A percentile compares a stretch with the other conserved stretches of the same genome.
These are phyloP conservation scores for Drosophila ezoana DNA, from an alignment of 2,888 invertebrate species.

Conservation along the genomic window DNA sequence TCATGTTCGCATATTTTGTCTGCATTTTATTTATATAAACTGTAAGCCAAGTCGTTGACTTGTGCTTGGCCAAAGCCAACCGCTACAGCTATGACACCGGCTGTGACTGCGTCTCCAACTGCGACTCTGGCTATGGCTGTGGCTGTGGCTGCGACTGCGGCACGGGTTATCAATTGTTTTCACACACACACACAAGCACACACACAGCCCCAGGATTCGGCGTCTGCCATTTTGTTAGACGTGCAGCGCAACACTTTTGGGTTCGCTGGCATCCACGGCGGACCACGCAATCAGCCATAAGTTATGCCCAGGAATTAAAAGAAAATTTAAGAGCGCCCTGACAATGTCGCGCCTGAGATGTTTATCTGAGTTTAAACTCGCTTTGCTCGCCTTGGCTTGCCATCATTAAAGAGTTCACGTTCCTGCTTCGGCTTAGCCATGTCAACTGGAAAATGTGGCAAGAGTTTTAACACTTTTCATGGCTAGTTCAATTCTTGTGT, in stretches of 20 bases:
- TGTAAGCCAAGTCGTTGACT: constrained; percentile 68
- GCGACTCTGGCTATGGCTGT: not conserved
- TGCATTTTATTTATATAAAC: constrained; percentile 67
- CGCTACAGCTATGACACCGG: constrained; percentile 2
- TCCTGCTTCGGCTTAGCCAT: too few species aligned
- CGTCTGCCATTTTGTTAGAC: constrained; percentile 43
- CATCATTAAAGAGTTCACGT: too few species aligned
- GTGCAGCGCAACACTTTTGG: constrained; percentile 33
- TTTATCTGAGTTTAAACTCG: constrained; percentile 19
- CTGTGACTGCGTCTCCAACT: not conserved
- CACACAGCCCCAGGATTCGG: constrained; percentile 30
- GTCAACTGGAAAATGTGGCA: too few species aligned
- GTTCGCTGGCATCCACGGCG: constrained; percentile 1
- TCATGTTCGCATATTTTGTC: constrained; percentile 75
- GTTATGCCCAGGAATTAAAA: constrained; percentile 33
- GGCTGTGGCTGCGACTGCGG: constrained; percentile 2
- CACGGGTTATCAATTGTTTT: constrained; percentile 53
- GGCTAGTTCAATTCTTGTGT: too few species aligned
- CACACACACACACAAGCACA: constrained; percentile 13
- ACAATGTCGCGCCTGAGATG: constrained; percentile 13
- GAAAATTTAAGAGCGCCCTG: constrained; percentile 32
- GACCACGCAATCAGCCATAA: constrained; percentile 19
- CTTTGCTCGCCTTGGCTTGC: too few species aligned
- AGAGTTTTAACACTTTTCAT: too few species aligned
- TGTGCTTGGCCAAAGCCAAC: constrained; percentile 27